Evolutionary conservation across 2,113 vertebrate genomes (phyloP).

Genomic region (Gulo gulo): DNA sequence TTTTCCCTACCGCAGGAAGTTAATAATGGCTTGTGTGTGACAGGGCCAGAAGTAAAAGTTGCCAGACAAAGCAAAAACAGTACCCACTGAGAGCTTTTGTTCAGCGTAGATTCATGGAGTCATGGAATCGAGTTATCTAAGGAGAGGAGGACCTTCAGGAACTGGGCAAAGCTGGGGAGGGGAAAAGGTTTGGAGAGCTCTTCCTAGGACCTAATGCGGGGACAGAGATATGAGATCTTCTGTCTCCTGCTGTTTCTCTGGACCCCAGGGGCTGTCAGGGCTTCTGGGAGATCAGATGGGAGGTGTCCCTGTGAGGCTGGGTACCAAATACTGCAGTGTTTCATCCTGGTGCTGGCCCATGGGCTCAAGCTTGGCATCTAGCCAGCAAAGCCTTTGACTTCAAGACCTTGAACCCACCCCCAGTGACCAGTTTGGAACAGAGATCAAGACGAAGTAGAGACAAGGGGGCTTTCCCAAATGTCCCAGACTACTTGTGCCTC

Average conservation of each 20-base stretch:
- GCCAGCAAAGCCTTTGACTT: neutral
- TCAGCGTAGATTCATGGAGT: neutral
- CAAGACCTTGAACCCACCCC: neutral
- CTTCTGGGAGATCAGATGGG: neutral
- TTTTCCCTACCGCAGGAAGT: slow-evolving; percentile 20
- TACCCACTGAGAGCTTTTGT: neutral
- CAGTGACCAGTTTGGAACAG: neutral
- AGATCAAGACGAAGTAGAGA: neutral
- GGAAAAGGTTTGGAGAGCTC: neutral
- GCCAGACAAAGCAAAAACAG: neutral
- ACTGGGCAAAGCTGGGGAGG: neutral
- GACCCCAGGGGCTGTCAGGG: neutral
- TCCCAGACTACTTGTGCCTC: neutral
- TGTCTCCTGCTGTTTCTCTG: neutral
- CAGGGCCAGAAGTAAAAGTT: slow-evolving; percentile 27
- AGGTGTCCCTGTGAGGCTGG: neutral
- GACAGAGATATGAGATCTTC: neutral
- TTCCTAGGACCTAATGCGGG: neutral
- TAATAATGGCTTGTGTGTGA: slow-evolving; percentile 24
- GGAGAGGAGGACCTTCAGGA: neutral
- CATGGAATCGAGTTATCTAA: neutral
- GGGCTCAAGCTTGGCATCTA: neutral
- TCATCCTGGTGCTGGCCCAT: neutral
- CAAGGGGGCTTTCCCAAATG: neutral
- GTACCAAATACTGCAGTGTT: neutral